Conservation (phyloP, 2,888 invertebrate genomes). For the Eumacrocentrus americanus region DNA sequence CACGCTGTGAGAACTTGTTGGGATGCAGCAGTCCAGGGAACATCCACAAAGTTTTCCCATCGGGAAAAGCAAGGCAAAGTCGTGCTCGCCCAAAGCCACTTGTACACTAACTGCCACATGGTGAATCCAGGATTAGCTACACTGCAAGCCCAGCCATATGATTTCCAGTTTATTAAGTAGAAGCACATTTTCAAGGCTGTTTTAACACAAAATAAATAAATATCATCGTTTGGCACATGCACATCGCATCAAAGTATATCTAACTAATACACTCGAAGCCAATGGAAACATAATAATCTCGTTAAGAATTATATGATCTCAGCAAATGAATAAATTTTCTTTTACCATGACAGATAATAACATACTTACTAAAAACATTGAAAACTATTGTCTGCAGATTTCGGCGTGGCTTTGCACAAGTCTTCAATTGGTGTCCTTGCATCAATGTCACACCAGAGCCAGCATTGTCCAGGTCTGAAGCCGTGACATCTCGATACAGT, state of each 20-base stretch:
- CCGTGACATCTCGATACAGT: constrained; percentile 77
- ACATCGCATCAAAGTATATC: background rate
- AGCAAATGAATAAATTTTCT: background rate
- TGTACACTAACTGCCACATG: too few relatives aligned
- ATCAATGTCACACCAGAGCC: constrained; percentile 72
- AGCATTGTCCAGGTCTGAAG: constrained; percentile 74
- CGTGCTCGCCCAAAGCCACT: too few relatives aligned
- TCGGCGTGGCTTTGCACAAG: constrained; percentile 89
- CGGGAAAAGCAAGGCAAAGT: too few relatives aligned
- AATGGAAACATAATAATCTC: constrained; percentile 1
- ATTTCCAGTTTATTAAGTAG: background rate
- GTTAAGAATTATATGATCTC: too few relatives aligned
- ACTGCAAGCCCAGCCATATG: background rate
- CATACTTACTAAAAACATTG: background rate
- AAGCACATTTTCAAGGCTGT: too few relatives aligned
- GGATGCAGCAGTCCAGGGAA: constrained; percentile 7
- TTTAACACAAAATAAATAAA: too few relatives aligned
- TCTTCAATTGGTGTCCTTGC: constrained; percentile 87
- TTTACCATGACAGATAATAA: too few relatives aligned
- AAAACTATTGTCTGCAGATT: constrained; percentile 76
- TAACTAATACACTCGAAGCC: background rate
- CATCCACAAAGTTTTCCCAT: constrained; percentile 32
- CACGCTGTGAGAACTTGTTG: constrained; percentile 20
- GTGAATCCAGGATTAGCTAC: background rate
- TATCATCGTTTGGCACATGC: background rate